phyloP scores from a whole-genome alignment of 1,140 invertebrate genomes.

The Drosophila pallidifrons region DNA sequence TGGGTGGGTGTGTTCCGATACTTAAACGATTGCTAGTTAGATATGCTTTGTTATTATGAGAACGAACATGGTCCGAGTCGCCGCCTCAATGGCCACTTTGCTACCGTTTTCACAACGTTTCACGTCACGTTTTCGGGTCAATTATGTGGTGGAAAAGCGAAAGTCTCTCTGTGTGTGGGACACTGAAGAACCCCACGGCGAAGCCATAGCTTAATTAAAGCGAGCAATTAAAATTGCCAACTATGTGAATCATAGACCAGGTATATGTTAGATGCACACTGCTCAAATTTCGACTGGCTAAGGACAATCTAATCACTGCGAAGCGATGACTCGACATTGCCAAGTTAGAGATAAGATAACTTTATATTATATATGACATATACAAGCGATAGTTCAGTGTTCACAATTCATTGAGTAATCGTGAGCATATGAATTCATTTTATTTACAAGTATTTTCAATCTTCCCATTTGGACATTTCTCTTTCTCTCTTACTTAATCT shows the following conservation, averaged over 20 bases:
- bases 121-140: constrained; percentile 73
- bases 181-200: background rate
- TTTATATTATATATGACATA: background rate
- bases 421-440: constrained; percentile 8
- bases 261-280: background rate
- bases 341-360: constrained; percentile 59
- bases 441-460: constrained; percentile 26
- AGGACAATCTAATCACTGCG: constrained; percentile 1
- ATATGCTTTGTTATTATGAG: constrained; percentile 56
- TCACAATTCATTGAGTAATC: constrained; percentile 62
- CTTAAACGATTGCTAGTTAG: constrained; percentile 72
- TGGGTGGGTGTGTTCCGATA: constrained; percentile 69
- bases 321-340: constrained; percentile 17
- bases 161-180: constrained; percentile 37
- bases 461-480: background rate
- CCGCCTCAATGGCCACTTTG: constrained; percentile 13
- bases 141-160: constrained; percentile 50
- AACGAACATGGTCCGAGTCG: constrained; percentile 38
- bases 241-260: constrained; percentile 28
- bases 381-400: background rate
- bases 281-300: background rate
- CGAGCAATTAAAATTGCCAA: constrained; percentile 22
- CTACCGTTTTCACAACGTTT: constrained; percentile 48
- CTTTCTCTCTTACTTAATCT: constrained; percentile 4
- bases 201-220: constrained; percentile 30